phyloP scores from a whole-genome alignment of 2,888 invertebrate genomes.

The Horisme vitalbata region DNA sequence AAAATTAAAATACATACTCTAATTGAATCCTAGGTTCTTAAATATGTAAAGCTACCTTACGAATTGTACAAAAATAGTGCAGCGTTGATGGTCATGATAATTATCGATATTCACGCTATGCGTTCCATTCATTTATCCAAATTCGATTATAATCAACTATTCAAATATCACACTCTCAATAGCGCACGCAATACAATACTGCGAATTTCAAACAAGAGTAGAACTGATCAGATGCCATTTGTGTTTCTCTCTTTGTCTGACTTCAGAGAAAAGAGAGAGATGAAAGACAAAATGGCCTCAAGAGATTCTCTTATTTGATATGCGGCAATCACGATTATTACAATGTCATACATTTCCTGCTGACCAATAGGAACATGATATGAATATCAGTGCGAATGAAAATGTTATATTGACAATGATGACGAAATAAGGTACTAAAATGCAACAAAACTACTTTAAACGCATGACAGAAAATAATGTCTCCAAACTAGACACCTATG shows the following conservation, averaged over 20 bases:
- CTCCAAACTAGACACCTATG: background rate
- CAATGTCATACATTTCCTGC: slow-evolving; percentile 40
- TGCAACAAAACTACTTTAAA: slow-evolving; percentile 36
- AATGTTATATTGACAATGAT: slow-evolving; percentile 37
- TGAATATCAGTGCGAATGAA: slow-evolving; percentile 33
- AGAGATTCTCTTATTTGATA: background rate
- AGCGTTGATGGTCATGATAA: slow-evolving; percentile 52
- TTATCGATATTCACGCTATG: slow-evolving; percentile 56
- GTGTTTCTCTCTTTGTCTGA: background rate
- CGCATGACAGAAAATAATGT: slow-evolving; percentile 31
- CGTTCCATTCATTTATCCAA: slow-evolving; percentile 55
- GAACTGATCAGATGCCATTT: background rate
- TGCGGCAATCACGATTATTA: background rate
- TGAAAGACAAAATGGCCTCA: background rate
- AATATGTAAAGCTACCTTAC: slow-evolving; percentile 55
- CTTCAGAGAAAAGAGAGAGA: slow-evolving; percentile 1
- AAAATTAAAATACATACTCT: slow-evolving; percentile 53
- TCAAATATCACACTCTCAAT: slow-evolving; percentile 63
- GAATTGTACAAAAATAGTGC: slow-evolving; percentile 65
- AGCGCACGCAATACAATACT: slow-evolving; percentile 36
- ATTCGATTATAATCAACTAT: slow-evolving; percentile 62
- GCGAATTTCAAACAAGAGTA: slow-evolving; percentile 18
- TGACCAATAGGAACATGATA: slow-evolving; percentile 56
- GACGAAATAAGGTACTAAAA: slow-evolving; percentile 35
- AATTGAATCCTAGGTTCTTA: slow-evolving; percentile 45